Evolutionary conservation across 2,113 vertebrate species (phyloP), one percentile per base, ranked within the genome.

Genomic region (Uria lomvia): DNA sequence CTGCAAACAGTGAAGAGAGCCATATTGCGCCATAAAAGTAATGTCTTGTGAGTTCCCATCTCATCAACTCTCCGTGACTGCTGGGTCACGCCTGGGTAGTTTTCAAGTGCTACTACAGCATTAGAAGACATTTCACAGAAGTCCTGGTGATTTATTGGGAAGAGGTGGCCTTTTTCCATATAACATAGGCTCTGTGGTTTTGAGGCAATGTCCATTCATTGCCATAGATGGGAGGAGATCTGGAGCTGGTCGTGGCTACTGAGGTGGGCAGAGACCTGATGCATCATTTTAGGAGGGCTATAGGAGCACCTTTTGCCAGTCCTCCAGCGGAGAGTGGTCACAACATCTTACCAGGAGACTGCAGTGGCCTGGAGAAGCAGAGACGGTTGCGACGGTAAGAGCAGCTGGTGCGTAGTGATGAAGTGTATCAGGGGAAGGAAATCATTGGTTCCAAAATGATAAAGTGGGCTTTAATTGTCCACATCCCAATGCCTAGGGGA

Each of bases 401-500:
- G n/a, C 90, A 89, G 91, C 90, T 66, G 75, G 73, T 84, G 40
- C 42, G 79, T 52, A 34, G 74, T 86, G 53, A 95, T 90, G 65
- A 94, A 60, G 74, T 87, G 34, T 84, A 91, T 81, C 67, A 65
- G 79, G 68, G 92, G 93, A 84, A 91, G 89, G 53, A 94, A 94
- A 96, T 93, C 49, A 63, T 81, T 65, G 84, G 77, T 89, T 97
- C 96, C 36, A 87, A 95, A 84, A 97, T 98, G 97, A 98, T 96
- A 52, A 97, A 97, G 94, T 91, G 45, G 80, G 63, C 98, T 98
- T 97, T 98, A 97, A 97, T 98, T 97, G 97, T 97, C 94, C 93
- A 63, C 82, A 77, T 95, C 97, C 88, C 42, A 86, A 76, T 96
- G 96, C 97, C 98, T 86, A 80, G 86, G 92, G 97, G 97, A 95